phyloP scores from a whole-genome alignment of 2,888 invertebrate species.

The Parasteatoda lunata region DNA sequence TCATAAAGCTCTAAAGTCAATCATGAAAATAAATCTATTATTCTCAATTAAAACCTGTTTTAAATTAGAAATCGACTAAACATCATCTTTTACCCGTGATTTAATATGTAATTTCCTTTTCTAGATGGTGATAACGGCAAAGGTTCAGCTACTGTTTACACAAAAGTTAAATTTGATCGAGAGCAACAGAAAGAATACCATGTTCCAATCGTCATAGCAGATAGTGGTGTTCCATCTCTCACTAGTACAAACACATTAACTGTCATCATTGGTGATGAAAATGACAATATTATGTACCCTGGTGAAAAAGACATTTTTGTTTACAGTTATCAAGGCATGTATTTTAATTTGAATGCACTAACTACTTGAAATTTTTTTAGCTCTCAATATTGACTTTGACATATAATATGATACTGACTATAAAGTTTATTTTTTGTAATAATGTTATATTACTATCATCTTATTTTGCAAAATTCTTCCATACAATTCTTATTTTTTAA shows the following conservation, averaged over 20 bases:
- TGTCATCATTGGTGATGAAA: conserved; percentile 93
- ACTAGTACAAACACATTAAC: conserved; percentile 88
- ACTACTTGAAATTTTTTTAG: neutral
- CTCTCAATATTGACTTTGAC: neutral
- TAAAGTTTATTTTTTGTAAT: too few relatives aligned
- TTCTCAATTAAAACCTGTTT: too few relatives aligned
- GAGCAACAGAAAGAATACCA: conserved; percentile 90
- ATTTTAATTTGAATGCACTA: neutral
- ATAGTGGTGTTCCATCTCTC: conserved; percentile 80
- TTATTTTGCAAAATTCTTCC: too few relatives aligned
- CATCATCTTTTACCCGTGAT: too few relatives aligned
- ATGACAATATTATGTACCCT: conserved; percentile 91
- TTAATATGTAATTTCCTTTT: too few relatives aligned
- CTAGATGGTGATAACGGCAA: conserved; percentile 77
- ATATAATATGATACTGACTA: too few relatives aligned
- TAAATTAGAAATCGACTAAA: too few relatives aligned
- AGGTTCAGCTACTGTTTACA: conserved; percentile 79
- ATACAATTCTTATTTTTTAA: too few relatives aligned
- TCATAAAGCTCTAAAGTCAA: too few relatives aligned
- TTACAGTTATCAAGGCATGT: conserved; percentile 88
- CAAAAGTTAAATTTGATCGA: conserved; percentile 86
- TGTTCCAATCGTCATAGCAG: conserved; percentile 91
- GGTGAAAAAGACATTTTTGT: conserved; percentile 94
- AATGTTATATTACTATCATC: too few relatives aligned
- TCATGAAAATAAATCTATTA: too few relatives aligned